Evolutionary conservation across 2,113 vertebrate species (phyloP).

Genomic region (Caracal caracal): DNA sequence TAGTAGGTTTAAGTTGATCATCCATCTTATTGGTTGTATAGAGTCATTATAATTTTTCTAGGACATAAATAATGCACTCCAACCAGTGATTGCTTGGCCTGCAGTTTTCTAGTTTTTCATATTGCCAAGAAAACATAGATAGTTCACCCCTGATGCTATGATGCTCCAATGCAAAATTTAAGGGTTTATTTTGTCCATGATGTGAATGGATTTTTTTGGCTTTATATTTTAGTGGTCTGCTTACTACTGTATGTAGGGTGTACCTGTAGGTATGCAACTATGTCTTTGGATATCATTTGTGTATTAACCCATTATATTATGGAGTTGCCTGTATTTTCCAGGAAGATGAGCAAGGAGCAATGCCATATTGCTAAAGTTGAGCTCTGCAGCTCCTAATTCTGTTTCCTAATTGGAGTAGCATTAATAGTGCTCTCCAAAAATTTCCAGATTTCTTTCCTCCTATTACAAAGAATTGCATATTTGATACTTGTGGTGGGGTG

Average conservation of each 20-base stretch:
- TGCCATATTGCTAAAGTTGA: background rate
- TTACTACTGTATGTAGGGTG: background rate
- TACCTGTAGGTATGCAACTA: background rate
- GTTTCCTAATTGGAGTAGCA: background rate
- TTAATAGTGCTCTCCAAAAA: background rate
- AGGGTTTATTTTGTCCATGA: background rate
- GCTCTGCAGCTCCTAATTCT: background rate
- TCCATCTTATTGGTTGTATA: background rate
- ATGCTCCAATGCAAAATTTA: background rate
- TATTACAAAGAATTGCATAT: background rate
- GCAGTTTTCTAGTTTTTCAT: background rate
- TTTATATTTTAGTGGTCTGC: background rate
- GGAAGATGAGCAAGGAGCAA: background rate
- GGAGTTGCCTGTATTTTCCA: background rate
- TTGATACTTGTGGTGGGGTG: background rate
- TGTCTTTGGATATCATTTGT: background rate
- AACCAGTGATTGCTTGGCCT: background rate
- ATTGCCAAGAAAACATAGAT: background rate
- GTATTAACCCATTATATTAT: background rate
- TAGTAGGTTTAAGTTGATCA: background rate
- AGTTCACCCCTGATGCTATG: background rate
- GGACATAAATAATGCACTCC: background rate
- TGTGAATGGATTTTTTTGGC: background rate
- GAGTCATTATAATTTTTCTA: conserved; percentile 8
- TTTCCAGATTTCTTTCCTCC: background rate